These are phyloP conservation scores for Solea solea DNA, from an alignment of 2,113 vertebrate genomes.

Conservation along the genomic window DNA sequence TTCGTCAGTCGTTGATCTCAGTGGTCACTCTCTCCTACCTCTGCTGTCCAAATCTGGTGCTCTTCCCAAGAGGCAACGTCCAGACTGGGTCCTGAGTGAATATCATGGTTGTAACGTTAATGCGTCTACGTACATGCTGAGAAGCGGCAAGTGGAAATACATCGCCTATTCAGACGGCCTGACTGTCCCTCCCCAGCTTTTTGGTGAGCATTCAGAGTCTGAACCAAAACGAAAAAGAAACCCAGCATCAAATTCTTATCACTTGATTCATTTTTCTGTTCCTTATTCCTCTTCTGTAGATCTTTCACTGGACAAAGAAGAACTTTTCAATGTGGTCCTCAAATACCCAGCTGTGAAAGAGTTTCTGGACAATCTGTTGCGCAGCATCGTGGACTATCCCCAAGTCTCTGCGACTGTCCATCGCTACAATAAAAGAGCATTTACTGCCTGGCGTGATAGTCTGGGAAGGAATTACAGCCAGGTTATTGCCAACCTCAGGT, in stretches of 20 bases:
- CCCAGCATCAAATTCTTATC: too few relatives aligned
- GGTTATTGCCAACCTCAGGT: constrained; percentile 89
- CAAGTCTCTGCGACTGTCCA: constrained; percentile 86
- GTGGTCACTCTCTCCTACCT: constrained; percentile 88
- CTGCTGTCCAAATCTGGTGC: constrained; percentile 62
- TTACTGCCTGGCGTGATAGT: constrained; percentile 86
- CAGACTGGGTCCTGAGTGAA: constrained; percentile 91
- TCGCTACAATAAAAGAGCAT: constrained; percentile 89
- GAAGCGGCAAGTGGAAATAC: constrained; percentile 89
- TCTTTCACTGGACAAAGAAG: constrained; percentile 87
- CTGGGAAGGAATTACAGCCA: constrained; percentile 87
- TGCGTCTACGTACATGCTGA: constrained; percentile 94
- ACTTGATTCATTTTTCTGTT: constrained; percentile 7
- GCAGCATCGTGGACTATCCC: constrained; percentile 87
- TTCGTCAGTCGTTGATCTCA: constrained; percentile 79
- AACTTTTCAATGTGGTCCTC: constrained; percentile 86
- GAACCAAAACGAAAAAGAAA: neutral
- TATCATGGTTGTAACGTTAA: constrained; percentile 96
- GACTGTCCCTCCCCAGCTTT: constrained; percentile 88
- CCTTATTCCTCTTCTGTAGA: constrained; percentile 79
- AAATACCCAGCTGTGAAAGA: constrained; percentile 78
- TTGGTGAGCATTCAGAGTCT: constrained; percentile 80
- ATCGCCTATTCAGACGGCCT: constrained; percentile 88
- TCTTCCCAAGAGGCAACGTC: constrained; percentile 38
- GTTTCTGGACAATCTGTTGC: constrained; percentile 86